Base-by-base conservation (phyloP, 2,113 vertebrate species). In the Lycocorax pyrrhopterus region DNA sequence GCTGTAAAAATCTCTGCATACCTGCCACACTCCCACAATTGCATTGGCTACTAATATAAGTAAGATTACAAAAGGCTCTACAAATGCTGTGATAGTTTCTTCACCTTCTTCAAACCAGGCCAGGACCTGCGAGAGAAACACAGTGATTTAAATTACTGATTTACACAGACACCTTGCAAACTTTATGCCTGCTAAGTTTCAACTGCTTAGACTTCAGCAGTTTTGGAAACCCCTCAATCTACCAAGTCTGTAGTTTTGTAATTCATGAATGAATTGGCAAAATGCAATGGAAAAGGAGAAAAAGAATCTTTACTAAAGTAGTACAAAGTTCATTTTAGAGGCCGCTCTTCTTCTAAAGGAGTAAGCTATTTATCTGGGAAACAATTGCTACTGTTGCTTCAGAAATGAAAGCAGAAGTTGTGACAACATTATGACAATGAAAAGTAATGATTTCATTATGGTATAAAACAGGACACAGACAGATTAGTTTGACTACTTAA, bases 71-170 rank as follows among this genome's bases (percentile, higher is more conserved):
- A 99, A 99, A 97, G 99, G 99, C 91, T 99, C 99, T 98, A 99
- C 99, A 94, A 99, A 99, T 39, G 99, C 99, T 91, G 99, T 99
- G 92, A 99, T 98, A 22, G 99, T 99, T 98, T 99, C 99, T 97
- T 99, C 99, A 79, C 99, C 99, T 98, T 99, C 99, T 97, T 99
- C 99, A 97, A 99, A 99, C 99, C 99, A 99, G 96, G 99, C 99
- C 98, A 99, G 98, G 92, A 99, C 99, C 99, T 99, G 93, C 20
- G 97, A 97, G 89, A 97, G 92, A 97, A 96, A 32, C 73, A 63
- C n/a, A 96, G 7, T 1, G 32, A 93, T 77, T 74, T 56, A 72
- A 93, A 88, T 41, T 60, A 32, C 32, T 73, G 26, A 74, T 88
- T 52, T 64, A 90, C 68, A 93, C 8, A 58, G 52, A 74, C 46